phyloP scores from a whole-genome alignment of 2,797 vertebrate genomes.

The Melanotaenia boesemani region DNA sequence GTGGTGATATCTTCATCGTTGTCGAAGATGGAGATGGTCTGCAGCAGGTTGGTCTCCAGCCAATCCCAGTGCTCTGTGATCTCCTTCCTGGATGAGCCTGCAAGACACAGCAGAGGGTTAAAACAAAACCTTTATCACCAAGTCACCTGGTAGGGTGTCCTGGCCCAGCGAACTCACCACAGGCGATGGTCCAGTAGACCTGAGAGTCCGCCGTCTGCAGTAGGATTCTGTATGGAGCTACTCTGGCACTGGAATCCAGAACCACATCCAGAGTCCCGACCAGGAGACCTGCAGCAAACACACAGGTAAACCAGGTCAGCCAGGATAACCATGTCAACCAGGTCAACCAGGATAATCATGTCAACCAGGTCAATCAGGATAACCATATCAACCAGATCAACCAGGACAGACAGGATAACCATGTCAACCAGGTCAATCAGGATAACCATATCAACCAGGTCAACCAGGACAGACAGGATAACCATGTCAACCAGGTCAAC shows the following conservation, averaged over 20 bases:
- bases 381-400: too few species aligned
- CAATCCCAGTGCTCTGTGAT: conserved; percentile 98
- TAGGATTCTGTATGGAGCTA: conserved; percentile 95
- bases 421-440: too few species aligned
- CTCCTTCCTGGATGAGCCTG: conserved; percentile 94
- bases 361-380: too few species aligned
- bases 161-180: conserved; percentile 82
- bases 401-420: too few species aligned
- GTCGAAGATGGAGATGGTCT: conserved; percentile 96
- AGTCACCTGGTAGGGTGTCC: neutral
- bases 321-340: neutral
- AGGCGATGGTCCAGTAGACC: conserved; percentile 95
- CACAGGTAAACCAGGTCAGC: neutral
- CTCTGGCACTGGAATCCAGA: conserved; percentile 95
- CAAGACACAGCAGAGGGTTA: conserved; percentile 8
- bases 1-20: conserved; percentile 95
- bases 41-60: conserved; percentile 94
- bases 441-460: too few species aligned
- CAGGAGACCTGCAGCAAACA: conserved; percentile 61
- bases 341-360: too few species aligned
- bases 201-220: conserved; percentile 96
- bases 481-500: too few species aligned
- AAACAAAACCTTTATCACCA: too few species aligned
- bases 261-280: conserved; percentile 97
- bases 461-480: too few species aligned